Evolutionary conservation across 2,113 vertebrate species (phyloP).

Genomic region (Labrus mixtus): DNA sequence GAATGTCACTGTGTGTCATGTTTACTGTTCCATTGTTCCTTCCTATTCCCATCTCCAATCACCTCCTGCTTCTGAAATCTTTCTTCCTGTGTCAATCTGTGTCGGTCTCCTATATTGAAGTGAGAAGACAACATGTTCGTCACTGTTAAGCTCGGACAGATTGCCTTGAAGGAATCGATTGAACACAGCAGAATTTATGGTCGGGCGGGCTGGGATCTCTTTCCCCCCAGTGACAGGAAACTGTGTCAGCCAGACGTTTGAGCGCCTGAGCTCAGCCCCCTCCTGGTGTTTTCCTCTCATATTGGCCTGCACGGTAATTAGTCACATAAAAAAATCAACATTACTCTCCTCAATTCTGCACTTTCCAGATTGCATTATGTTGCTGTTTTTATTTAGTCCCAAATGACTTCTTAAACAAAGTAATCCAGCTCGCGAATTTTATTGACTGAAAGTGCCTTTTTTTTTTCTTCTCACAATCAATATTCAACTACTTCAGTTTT

Average conservation of each 20-base stretch:
- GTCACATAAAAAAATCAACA: conserved; percentile 1
- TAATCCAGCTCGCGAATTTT: neutral
- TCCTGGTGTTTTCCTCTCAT: conserved; percentile 10
- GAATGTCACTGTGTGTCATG: neutral
- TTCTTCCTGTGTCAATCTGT: conserved; percentile 27
- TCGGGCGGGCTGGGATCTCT: conserved; percentile 8
- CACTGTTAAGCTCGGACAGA: conserved; percentile 23
- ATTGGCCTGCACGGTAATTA: conserved; percentile 7
- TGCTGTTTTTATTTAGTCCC: conserved; percentile 12
- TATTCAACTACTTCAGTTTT: neutral
- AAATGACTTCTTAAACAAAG: conserved; percentile 8
- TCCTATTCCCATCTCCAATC: conserved; percentile 12
- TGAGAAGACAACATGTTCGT: conserved; percentile 42
- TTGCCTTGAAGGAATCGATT: conserved; percentile 47
- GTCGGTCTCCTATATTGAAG: conserved; percentile 14
- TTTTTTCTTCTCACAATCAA: neutral
- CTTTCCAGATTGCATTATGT: conserved; percentile 11
- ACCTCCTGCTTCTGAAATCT: conserved; percentile 4
- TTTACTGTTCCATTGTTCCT: conserved; percentile 24
- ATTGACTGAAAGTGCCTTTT: neutral
- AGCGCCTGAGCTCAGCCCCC: neutral
- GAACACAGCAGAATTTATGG: conserved; percentile 40
- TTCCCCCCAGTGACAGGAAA: conserved; percentile 9
- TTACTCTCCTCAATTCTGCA: neutral
- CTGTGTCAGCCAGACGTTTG: conserved; percentile 1